These are phyloP conservation scores for Bombus ignitus DNA, from an alignment of 1,140 invertebrate species.

Conservation along the genomic window DNA sequence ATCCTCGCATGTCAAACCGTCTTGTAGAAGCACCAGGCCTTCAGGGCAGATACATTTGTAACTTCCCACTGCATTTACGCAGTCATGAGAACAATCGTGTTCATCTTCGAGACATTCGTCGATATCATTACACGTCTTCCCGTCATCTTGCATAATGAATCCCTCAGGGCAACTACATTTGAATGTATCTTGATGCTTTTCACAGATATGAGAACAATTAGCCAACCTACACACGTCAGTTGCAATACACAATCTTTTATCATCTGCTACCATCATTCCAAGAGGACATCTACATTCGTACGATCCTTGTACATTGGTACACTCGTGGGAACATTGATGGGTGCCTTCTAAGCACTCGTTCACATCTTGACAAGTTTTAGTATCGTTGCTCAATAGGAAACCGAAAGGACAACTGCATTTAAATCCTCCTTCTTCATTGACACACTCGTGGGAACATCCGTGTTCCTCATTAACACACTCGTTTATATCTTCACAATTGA, in stretches of 20 bases:
- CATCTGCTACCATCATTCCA: conserved; percentile 33
- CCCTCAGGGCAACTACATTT: conserved; percentile 81
- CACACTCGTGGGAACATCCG: conserved; percentile 85
- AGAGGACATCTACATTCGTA: conserved; percentile 81
- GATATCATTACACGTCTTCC: conserved; percentile 84
- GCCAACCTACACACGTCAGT: conserved; percentile 42
- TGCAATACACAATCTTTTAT: conserved; percentile 10
- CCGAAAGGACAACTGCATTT: conserved; percentile 86
- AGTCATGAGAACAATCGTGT: conserved; percentile 87
- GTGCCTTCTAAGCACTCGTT: conserved; percentile 85
- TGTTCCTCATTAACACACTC: conserved; percentile 77
- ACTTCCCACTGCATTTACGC: conserved; percentile 90
- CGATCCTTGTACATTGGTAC: conserved; percentile 83
- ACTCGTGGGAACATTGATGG: conserved; percentile 83
- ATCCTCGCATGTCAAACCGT: conserved; percentile 87
- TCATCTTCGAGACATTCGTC: conserved; percentile 88
- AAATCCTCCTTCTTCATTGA: conserved; percentile 86
- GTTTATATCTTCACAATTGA: conserved; percentile 83
- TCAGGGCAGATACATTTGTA: conserved; percentile 91
- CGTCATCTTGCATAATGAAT: conserved; percentile 65
- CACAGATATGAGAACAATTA: conserved; percentile 83
- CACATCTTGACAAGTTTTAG: conserved; percentile 82
- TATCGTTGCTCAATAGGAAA: conserved; percentile 82
- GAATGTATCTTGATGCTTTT: conserved; percentile 81
- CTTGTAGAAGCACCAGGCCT: conserved; percentile 88